These are phyloP conservation scores for Myotis findleyi DNA, from an alignment of 2,797 vertebrate genomes.

Conservation along the genomic window DNA sequence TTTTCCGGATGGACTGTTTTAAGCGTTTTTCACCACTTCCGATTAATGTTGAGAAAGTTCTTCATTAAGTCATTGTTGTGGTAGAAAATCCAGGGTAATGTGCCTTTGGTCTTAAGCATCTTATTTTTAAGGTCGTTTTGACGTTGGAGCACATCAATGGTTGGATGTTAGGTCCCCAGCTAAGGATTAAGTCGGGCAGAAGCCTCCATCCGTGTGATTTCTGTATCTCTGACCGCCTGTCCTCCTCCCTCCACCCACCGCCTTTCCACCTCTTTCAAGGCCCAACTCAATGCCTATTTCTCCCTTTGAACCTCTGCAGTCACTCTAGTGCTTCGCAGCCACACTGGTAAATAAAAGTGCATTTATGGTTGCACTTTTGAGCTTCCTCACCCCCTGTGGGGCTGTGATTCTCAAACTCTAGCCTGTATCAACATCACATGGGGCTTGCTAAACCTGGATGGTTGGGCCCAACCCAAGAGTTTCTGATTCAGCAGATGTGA, in stretches of 20 bases:
- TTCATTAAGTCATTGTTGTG: not conserved
- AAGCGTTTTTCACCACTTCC: conserved; percentile 35
- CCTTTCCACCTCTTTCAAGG: not conserved
- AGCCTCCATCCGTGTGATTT: not conserved
- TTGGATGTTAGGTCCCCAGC: not conserved
- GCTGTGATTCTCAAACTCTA: not conserved
- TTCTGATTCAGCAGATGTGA: not conserved
- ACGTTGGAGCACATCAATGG: not conserved
- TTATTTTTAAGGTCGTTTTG: conserved; percentile 8
- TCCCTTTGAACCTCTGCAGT: not conserved
- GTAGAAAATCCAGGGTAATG: not conserved
- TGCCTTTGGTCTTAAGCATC: not conserved
- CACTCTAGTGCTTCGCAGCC: not conserved
- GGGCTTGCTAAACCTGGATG: not conserved
- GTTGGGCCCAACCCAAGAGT: not conserved
- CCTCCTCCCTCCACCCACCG: not conserved
- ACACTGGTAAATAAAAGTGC: not conserved
- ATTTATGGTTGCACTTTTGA: not conserved
- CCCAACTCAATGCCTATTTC: not conserved
- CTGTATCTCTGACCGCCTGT: not conserved
- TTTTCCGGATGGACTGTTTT: not conserved
- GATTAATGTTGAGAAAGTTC: conserved; percentile 35
- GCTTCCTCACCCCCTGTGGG: not conserved
- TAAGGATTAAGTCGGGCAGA: not conserved
- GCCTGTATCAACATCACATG: not conserved